Base-by-base conservation (phyloP, 2,888 invertebrate species). In the Ochlodes sylvanus region DNA sequence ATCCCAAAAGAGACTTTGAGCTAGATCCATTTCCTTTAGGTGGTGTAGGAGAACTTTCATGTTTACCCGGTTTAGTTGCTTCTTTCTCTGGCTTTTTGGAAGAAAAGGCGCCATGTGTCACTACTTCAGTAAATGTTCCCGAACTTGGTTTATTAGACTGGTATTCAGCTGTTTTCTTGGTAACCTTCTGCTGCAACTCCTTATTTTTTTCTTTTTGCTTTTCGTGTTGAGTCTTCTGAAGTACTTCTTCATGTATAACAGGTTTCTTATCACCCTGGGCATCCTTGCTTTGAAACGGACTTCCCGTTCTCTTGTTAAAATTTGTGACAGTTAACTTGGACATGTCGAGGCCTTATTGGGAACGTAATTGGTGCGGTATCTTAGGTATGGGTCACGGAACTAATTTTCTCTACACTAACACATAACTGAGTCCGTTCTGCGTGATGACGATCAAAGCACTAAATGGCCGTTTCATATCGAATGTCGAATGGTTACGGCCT, bases 61-160 rank as follows among this genome's bases (percentile, higher is more conserved):
- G 73, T 77, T 86, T 88, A 56, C 75, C 71, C 9, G 78, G 71
- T 62, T 21, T 44, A 4, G 57, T 19, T 17, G 80, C 81, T 70
- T 86, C 84, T 76, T 83, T 86, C 34, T 77, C 79, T n/a, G 71
- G 70, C 68, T 79, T 82, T 75, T 89, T 91, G 0, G 86, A 77
- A 0, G 88, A 90, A 73, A 93, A 93, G 2, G 92, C 92, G 9
- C 92, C 93, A 68, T 92, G 89, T 1, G 91, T 87, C 1, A 90
- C 89, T 1, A 93, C 89, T 77, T 93, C 93, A 17, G 92, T 92
- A 73, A 93, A 93, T 10, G 89, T 86, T 21, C 93, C 93, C 0
- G 88, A 87, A 72, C 87, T 88, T 1, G 90, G 90, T 77, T 92
- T 91, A 70, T 80, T 85, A 0, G 87, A 81, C 71, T 91, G 90